Evolutionary conservation across 2,888 invertebrate genomes (phyloP).

Genomic region (Drosophila buzzatii): DNA sequence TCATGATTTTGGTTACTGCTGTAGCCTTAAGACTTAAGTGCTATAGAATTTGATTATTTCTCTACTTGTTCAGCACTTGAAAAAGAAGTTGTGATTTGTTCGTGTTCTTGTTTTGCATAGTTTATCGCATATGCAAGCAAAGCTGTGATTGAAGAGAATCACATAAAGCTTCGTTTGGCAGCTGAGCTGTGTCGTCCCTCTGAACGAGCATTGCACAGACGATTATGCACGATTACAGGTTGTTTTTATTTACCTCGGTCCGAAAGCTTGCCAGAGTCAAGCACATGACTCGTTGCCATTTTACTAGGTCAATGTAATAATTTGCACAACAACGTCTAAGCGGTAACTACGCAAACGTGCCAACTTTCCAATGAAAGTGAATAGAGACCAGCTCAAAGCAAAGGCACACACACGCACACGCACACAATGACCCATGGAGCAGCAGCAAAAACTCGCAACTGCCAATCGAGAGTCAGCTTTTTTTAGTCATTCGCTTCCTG

Average conservation of each 20-base stretch:
- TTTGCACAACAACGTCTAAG: slow-evolving; percentile 65
- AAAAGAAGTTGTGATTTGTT: background rate
- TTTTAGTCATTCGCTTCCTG: slow-evolving; percentile 62
- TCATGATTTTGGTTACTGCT: background rate
- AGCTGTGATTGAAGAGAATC: background rate
- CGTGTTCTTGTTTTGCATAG: background rate
- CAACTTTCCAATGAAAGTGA: slow-evolving; percentile 61
- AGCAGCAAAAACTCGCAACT: slow-evolving; percentile 35
- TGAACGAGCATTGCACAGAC: background rate
- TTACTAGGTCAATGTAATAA: slow-evolving; percentile 78
- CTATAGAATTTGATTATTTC: background rate
- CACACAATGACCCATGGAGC: slow-evolving; percentile 2
- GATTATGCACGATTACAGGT: background rate
- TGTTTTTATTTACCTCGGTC: background rate
- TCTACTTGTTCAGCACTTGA: background rate
- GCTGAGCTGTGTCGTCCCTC: background rate
- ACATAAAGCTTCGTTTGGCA: background rate
- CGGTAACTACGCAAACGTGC: slow-evolving; percentile 65
- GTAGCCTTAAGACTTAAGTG: background rate
- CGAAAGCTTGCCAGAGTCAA: slow-evolving; percentile 11
- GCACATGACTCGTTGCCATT: slow-evolving; percentile 40
- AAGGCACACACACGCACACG: slow-evolving; percentile 4
- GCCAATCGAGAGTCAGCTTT: slow-evolving; percentile 59
- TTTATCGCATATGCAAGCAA: background rate
- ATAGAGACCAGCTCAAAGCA: slow-evolving; percentile 33